These are phyloP conservation scores for Ferrisia virgata DNA, from an alignment of 2,888 invertebrate genomes.

Conservation along the genomic window DNA sequence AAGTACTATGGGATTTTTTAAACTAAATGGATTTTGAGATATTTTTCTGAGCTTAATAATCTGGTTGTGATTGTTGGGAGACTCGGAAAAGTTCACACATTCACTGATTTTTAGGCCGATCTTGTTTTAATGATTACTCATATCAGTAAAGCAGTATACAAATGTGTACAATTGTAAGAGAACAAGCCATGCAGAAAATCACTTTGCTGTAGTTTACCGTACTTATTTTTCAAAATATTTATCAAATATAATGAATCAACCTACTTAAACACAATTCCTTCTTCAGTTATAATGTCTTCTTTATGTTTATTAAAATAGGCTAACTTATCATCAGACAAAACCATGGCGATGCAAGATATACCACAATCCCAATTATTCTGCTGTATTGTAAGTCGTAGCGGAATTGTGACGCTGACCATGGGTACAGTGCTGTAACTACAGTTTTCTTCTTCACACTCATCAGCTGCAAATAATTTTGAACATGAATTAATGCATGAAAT, in stretches of 20 bases:
- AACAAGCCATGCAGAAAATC: not conserved
- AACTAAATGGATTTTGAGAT: too few species aligned
- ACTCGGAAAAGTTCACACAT: too few species aligned
- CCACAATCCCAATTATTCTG: conserved; percentile 41
- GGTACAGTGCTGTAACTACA: conserved; percentile 7
- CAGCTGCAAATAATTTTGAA: not conserved
- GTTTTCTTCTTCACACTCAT: not conserved
- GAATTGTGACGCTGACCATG: not conserved
- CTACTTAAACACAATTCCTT: conserved; percentile 38
- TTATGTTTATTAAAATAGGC: conserved; percentile 30
- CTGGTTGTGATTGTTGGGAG: too few species aligned
- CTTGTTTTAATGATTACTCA: too few species aligned
- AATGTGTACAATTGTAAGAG: too few species aligned
- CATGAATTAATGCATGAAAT: not conserved
- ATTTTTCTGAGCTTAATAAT: too few species aligned
- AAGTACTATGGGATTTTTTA: too few species aligned
- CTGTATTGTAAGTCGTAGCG: conserved; percentile 18
- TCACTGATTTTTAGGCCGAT: too few species aligned
- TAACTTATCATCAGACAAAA: conserved; percentile 34
- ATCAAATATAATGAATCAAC: not conserved
- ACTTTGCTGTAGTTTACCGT: not conserved
- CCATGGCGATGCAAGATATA: conserved; percentile 39
- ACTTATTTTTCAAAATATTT: not conserved
- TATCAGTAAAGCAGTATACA: too few species aligned
- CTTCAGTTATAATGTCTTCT: conserved; percentile 34